Base-by-base conservation (phyloP, 1,140 invertebrate genomes). In the Drosophila kepulauana region DNA sequence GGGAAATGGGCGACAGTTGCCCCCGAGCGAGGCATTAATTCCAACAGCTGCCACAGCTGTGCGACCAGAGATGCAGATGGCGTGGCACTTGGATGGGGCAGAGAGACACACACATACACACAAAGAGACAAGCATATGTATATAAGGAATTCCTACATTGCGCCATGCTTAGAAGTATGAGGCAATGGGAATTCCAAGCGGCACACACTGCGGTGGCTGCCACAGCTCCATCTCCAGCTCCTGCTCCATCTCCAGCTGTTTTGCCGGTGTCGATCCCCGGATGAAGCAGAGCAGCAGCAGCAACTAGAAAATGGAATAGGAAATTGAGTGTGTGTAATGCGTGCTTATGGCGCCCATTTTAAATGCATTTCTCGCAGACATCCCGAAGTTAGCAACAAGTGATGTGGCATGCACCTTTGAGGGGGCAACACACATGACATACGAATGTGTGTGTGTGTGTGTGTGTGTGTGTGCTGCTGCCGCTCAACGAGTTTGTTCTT, bases 321-420 rank as follows among this genome's bases (percentile, higher is more conserved):
- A 88, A 88, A 88, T 88, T 88, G 84, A 89, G 85, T 84, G 84
- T 88, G 85, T 87, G 77, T 87, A 87, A 87, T 87, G 80, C 84
- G 84, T 87, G 79, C 84, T 88, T 87, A 80, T 84, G 80, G 84
- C 64, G 77, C 80, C 76, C 85, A 80, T 84, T 88, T 88, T 84
- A 80, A 87, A 89, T 87, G 81, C 79, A 82, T 84, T 84, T 88
- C 73, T 80, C 75, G 46, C 64, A 66, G 74, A 16, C 78, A 71
- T 71, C 51, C 71, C 3, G n/a, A 30, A 33, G 25, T 48, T 3
- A 74, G 82, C 82, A 86, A 87, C 82, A 86, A 77, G 82, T 86
- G 67, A 66, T 51, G 45, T 46, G 43, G 46, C 59, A 54, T 54
- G 56, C 45, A 38, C 45, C 59, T 61, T 48, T 3, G 20, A 25